Evolutionary conservation across 1,140 invertebrate species (phyloP).

Genomic region (Drosophila virilis): DNA sequence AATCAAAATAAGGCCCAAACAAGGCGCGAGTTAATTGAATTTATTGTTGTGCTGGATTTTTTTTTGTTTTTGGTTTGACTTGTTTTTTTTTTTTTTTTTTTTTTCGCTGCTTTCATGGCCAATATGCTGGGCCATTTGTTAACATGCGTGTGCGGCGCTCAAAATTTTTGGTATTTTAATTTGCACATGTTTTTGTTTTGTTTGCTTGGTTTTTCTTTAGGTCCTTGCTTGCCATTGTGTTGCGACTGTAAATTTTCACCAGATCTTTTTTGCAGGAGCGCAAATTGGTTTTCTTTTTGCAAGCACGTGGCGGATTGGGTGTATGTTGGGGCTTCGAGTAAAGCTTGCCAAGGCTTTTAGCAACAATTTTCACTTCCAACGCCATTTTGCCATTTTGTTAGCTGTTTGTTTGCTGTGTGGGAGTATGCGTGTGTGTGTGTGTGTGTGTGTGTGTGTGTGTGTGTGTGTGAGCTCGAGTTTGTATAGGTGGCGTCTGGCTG

Average conservation of each 20-base stretch:
- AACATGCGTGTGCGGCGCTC: constrained; percentile 27
- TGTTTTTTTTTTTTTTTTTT: constrained; percentile 26
- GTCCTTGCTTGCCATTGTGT: constrained; percentile 14
- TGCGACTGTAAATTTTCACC: constrained; percentile 10
- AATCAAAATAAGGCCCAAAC: constrained; percentile 51
- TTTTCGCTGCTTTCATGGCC: neutral
- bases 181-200: constrained; percentile 34
- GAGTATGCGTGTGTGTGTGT: neutral
- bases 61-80: constrained; percentile 2
- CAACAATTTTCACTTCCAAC: constrained; percentile 32
- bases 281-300: constrained; percentile 42
- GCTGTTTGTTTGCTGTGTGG: neutral
- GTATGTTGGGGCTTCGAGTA: neutral
- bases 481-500: constrained; percentile 10
- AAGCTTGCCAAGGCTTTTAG: constrained; percentile 22
- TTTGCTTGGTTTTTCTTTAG: constrained; percentile 3
- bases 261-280: constrained; percentile 15
- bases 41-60: constrained; percentile 46
- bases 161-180: constrained; percentile 49
- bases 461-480: neutral
- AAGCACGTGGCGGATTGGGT: constrained; percentile 12
- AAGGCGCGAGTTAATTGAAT: constrained; percentile 51
- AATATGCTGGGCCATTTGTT: constrained; percentile 32
- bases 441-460: neutral
- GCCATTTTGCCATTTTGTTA: constrained; percentile 12